Evolutionary conservation across 2,797 vertebrate genomes (phyloP), one percentile per base, ranked within the genome.

Genomic region (Diceros bicornis): DNA sequence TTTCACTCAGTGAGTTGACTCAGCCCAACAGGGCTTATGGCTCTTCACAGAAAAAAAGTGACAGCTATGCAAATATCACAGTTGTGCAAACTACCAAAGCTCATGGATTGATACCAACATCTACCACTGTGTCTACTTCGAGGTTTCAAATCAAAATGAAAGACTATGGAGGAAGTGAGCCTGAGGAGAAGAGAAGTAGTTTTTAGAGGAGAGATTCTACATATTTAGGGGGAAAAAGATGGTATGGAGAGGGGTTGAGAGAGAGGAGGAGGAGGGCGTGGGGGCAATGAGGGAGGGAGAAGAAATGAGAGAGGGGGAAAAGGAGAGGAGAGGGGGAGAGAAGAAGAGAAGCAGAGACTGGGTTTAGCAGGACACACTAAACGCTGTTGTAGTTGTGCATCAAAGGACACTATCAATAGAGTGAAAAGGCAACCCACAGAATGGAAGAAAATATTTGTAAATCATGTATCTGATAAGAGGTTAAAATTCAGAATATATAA

Each of bases 121-220:
- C 55, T 85, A 85, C 68, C 61, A 75, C 17, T 72, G 23, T 88
- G 27, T 77, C 32, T 79, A 72, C 37, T 69, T 81, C 5, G 71
- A 81, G 32, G 13, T 10, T 91, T 91, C 23, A 85, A 66, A 89
- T 52, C 11, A 44, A 92, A 66, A 87, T 16, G n/a, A 47, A 92
- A 92, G 47, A 66, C 34, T 66, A 47, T 29, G 17, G 21, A 85
- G 41, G 17, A 86, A 94, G n/a, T 50, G 50, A 92, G 9, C 20
- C 62, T 89, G 34, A 64, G 92, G 37, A 68, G 4, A 90, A 91
- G 5, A 86, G n/a, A 69, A 89, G n/a, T 21, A 88, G 85, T 91
- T 55, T 71, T 2, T 20, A 81, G 17, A 66, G 14, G 9, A 88
- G 69, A 81, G 6, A 61, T 0, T 47, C 12, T n/a, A 59, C 11